Percentiles rank a stretch among this genome's conserved stretches.
These are phyloP conservation scores for Spatulosminthurus flaviceps DNA, from an alignment of 2,888 invertebrate species.

Conservation along the genomic window DNA sequence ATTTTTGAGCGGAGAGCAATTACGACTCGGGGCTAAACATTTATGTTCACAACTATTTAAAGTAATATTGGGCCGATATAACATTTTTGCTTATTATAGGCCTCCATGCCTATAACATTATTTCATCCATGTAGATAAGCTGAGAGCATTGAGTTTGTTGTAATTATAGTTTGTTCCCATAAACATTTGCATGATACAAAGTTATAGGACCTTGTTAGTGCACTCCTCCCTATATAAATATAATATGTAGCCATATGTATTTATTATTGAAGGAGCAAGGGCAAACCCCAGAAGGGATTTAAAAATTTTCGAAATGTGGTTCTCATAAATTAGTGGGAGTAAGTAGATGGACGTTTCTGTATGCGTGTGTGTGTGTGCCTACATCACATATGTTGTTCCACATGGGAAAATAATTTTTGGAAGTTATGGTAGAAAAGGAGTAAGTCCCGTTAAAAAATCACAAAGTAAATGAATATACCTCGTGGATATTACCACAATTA, in stretches of 20 bases:
- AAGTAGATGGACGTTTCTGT: not conserved
- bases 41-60: constrained; percentile 2
- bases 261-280: not conserved
- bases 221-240: too few relatives aligned
- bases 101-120: too few relatives aligned
- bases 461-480: too few relatives aligned
- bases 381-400: not conserved
- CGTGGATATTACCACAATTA: not conserved
- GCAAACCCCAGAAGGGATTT: constrained; percentile 12
- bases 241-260: not conserved
- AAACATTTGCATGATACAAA: too few relatives aligned
- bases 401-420: not conserved
- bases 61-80: not conserved
- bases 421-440: too few relatives aligned
- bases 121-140: too few relatives aligned
- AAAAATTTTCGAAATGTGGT: constrained; percentile 21
- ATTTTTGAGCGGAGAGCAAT: not conserved
- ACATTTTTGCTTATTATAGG: too few relatives aligned
- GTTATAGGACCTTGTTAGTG: too few relatives aligned
- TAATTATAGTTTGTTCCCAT: too few relatives aligned
- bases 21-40: not conserved
- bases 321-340: not conserved
- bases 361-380: not conserved
- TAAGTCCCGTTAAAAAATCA: too few relatives aligned
- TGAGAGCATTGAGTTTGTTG: too few relatives aligned